Evolutionary conservation across 1,140 invertebrate species (phyloP).

Genomic region (Cheumatopsyche charites): DNA sequence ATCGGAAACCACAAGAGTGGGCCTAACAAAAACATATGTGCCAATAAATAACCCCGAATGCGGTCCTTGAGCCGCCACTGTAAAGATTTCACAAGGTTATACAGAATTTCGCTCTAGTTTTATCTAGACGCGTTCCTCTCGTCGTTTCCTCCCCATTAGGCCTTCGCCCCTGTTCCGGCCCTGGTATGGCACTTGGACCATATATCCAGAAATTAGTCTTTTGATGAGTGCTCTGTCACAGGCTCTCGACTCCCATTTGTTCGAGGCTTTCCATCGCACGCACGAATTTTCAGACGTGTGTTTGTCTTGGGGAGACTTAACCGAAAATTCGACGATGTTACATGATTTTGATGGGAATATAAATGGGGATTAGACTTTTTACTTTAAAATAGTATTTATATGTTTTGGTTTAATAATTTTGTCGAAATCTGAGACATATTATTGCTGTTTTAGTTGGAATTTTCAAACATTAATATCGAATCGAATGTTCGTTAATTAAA

Average conservation of each 20-base stretch:
- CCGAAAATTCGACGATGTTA: slow-evolving; percentile 3
- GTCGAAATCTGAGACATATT: too few species aligned
- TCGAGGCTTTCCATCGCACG: background rate
- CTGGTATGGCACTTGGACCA: background rate
- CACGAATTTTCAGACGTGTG: background rate
- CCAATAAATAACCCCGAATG: background rate
- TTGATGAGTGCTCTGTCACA: slow-evolving; percentile 15
- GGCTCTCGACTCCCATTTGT: slow-evolving; percentile 5
- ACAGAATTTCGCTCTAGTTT: background rate
- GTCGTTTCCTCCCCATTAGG: slow-evolving; percentile 15
- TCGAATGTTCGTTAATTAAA: too few species aligned
- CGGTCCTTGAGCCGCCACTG: background rate
- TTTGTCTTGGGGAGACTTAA: background rate
- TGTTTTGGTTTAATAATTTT: too few species aligned
- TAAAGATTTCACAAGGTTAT: slow-evolving; percentile 17
- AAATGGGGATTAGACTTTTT: too few species aligned
- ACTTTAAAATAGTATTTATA: too few species aligned
- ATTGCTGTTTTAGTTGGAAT: too few species aligned
- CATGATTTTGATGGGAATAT: too few species aligned
- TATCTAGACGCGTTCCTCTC: background rate
- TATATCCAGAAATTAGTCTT: slow-evolving; percentile 16
- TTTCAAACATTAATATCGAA: too few species aligned
- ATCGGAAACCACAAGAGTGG: too few species aligned
- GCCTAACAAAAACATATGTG: too few species aligned
- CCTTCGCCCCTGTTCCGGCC: background rate